Evolutionary conservation across 2,888 invertebrate genomes (phyloP).

Genomic region (Elysia crispata): DNA sequence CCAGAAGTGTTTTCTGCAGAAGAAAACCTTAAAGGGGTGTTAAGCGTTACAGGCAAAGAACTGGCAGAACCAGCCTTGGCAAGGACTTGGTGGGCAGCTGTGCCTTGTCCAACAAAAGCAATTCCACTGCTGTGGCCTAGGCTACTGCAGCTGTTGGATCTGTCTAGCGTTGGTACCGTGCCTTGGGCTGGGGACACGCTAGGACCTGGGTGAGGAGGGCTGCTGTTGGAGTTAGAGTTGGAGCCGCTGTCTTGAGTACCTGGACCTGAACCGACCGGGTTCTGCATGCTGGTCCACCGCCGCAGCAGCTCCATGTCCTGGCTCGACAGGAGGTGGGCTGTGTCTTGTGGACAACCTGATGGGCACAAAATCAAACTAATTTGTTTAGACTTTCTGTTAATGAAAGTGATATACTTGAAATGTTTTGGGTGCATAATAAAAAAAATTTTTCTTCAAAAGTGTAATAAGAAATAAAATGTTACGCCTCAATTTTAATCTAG

Average conservation of each 20-base stretch:
- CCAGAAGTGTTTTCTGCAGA: constrained; percentile 7
- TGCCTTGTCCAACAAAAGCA: neutral
- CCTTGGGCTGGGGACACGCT: constrained; percentile 34
- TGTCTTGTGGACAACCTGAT: neutral
- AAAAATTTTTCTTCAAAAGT: too few relatives aligned
- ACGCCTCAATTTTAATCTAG: too few relatives aligned
- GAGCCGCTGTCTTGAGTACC: neutral
- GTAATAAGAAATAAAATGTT: too few relatives aligned
- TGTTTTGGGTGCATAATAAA: too few relatives aligned
- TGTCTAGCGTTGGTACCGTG: too few relatives aligned
- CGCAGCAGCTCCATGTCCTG: constrained; percentile 73
- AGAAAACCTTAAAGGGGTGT: neutral
- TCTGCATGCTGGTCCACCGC: constrained; percentile 75
- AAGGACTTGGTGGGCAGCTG: constrained; percentile 2
- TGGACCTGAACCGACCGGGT: constrained; percentile 32
- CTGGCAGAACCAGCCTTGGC: constrained; percentile 12
- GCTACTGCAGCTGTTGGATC: neutral
- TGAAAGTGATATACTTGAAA: too few relatives aligned
- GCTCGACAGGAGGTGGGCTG: constrained; percentile 54
- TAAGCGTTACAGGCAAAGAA: neutral
- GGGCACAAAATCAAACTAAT: neutral
- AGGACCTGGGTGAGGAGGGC: constrained; percentile 44
- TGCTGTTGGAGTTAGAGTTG: constrained; percentile 1
- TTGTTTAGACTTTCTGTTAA: too few relatives aligned
- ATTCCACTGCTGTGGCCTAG: neutral